phyloP scores from a whole-genome alignment of 2,888 invertebrate species.

The Parapristionchus giblindavisi region DNA sequence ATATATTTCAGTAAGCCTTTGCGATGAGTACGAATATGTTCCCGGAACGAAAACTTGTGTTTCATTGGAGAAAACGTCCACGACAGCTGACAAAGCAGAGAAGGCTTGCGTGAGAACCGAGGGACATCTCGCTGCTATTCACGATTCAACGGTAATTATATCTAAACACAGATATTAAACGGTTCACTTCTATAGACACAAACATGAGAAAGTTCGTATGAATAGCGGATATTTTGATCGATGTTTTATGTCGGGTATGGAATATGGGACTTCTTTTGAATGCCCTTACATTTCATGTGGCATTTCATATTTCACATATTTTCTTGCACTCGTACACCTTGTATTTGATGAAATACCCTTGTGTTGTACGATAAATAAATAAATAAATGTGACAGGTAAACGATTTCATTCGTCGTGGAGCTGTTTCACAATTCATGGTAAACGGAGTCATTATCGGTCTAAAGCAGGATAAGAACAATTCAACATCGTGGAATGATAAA shows the following conservation, averaged over 20 bases:
- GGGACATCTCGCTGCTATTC: conserved; percentile 6
- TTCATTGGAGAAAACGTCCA: neutral
- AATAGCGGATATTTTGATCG: no score
- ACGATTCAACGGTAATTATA: conserved; percentile 11
- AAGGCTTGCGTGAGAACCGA: neutral
- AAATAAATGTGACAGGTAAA: conserved; percentile 2
- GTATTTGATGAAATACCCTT: neutral
- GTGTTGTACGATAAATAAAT: neutral
- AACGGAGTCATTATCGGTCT: conserved; percentile 28
- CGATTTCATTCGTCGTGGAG: conserved; percentile 21
- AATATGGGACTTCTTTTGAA: no score
- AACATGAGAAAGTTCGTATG: no score
- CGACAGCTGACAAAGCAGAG: neutral
- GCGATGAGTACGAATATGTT: conserved; percentile 15
- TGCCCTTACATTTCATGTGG: no score
- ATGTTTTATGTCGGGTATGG: no score
- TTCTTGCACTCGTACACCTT: no score
- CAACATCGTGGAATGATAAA: neutral
- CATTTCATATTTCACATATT: neutral
- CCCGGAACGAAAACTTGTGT: conserved; percentile 4
- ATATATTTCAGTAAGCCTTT: neutral
- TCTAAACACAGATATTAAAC: no score
- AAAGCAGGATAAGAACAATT: no score
- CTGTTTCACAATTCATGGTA: neutral
- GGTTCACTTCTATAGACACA: no score